phyloP scores from a whole-genome alignment of 2,113 vertebrate species.

The Speoplatyrhinus poulsoni region DNA sequence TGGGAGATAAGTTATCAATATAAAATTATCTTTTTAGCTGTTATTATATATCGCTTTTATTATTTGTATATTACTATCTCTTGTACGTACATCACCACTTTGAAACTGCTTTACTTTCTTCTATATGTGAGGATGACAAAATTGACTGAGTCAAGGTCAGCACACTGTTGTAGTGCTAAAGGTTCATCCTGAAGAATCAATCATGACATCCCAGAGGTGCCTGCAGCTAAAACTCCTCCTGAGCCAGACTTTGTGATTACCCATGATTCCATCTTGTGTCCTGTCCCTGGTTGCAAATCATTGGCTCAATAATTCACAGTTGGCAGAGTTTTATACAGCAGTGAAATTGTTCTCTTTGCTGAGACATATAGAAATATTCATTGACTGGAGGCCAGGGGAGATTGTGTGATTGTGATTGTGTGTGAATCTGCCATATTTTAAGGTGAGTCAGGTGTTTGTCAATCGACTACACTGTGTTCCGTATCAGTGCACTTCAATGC shows the following conservation, averaged over 20 bases:
- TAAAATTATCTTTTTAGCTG: no score
- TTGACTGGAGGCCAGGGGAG: no score
- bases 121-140: not conserved
- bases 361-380: not conserved
- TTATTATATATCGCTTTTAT: no score
- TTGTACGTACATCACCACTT: not conserved
- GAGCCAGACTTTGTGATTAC: not conserved
- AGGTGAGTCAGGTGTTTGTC: constrained; percentile 56
- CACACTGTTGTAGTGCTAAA: no score
- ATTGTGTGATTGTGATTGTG: not conserved
- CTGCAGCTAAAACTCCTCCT: not conserved
- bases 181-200: not conserved
- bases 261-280: not conserved
- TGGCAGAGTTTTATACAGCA: not conserved
- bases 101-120: not conserved
- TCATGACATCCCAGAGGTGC: not conserved
- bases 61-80: no score
- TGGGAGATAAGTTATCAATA: not conserved
- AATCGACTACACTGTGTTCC: constrained; percentile 33
- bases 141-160: not conserved
- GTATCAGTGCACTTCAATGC: constrained; percentile 64
- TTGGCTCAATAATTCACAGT: not conserved
- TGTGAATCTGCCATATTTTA: constrained; percentile 29
- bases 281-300: not conserved
- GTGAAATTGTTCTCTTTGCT: not conserved